Evolutionary conservation across 2,113 vertebrate genomes (phyloP).

Genomic region (Ammodytes dubius): DNA sequence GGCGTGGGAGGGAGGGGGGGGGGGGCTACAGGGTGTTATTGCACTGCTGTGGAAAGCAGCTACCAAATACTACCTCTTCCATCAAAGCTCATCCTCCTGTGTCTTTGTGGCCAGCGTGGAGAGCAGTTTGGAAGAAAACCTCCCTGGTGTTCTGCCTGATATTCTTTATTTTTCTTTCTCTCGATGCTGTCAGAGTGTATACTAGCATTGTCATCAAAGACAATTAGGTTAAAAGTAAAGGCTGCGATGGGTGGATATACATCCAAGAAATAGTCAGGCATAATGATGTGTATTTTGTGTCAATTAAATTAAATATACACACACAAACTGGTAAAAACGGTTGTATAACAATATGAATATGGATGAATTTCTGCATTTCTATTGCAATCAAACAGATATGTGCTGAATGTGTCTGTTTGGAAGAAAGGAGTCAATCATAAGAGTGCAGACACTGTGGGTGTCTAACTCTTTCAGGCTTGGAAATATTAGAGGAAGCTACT

Average conservation of each 20-base stretch:
- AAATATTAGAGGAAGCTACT: slow-evolving; percentile 54
- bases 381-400: slow-evolving; percentile 57
- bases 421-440: slow-evolving; percentile 61
- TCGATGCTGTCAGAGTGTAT: not conserved
- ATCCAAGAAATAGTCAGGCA: slow-evolving; percentile 5
- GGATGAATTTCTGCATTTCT: slow-evolving; percentile 41
- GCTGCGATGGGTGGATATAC: slow-evolving; percentile 23
- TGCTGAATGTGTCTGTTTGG: slow-evolving; percentile 38
- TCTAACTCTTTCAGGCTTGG: slow-evolving; percentile 40
- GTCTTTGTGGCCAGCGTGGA: slow-evolving; percentile 7
- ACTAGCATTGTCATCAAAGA: slow-evolving; percentile 17
- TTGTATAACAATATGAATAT: slow-evolving; percentile 50
- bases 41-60: slow-evolving; percentile 20
- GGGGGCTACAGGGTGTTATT: slow-evolving; percentile 31
- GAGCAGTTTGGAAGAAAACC: slow-evolving; percentile 11
- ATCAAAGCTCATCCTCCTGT: slow-evolving; percentile 1
- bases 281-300: not conserved
- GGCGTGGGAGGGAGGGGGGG: not conserved
- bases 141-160: slow-evolving; percentile 1
- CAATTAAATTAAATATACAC: slow-evolving; percentile 25
- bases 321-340: slow-evolving; percentile 39
- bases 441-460: slow-evolving; percentile 52
- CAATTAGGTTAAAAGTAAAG: slow-evolving; percentile 52
- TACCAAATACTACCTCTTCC: slow-evolving; percentile 35
- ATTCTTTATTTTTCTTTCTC: slow-evolving; percentile 5